These are phyloP conservation scores for Andrena hattorfiana DNA, from an alignment of 2,888 invertebrate species.

Conservation along the genomic window DNA sequence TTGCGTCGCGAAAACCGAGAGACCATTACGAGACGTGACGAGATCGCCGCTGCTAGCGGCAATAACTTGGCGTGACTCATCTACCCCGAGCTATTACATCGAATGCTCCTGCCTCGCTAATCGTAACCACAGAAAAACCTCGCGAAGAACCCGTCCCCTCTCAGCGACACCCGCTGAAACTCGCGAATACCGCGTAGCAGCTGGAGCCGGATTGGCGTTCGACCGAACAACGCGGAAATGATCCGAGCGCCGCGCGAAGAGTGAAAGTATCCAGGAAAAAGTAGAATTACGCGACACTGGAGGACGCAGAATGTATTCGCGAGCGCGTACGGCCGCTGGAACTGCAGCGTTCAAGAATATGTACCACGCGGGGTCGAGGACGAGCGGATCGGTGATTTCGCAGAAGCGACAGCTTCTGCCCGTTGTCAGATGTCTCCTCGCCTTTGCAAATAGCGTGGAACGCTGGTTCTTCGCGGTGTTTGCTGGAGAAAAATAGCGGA, in stretches of 20 bases:
- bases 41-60: slow-evolving; percentile 15
- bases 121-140: not conserved
- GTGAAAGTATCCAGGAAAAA: slow-evolving; percentile 39
- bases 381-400: not conserved
- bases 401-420: not conserved
- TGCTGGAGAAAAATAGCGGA: slow-evolving; percentile 19
- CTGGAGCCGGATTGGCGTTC: not conserved
- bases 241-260: not conserved
- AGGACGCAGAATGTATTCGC: not conserved
- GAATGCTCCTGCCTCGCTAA: not conserved
- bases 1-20: slow-evolving; percentile 29
- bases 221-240: slow-evolving; percentile 17
- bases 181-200: not conserved
- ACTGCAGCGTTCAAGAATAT: not conserved
- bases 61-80: slow-evolving; percentile 39
- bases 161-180: not conserved
- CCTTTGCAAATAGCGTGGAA: not conserved
- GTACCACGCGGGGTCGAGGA: not conserved
- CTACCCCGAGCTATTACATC: not conserved
- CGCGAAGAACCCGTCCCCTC: not conserved
- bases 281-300: not conserved
- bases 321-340: not conserved
- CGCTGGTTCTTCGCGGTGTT: not conserved
- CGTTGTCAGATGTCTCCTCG: not conserved
- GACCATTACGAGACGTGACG: slow-evolving; percentile 29